These are phyloP conservation scores for Heterotilapia buettikoferi DNA, from an alignment of 2,113 vertebrate species.

Conservation along the genomic window DNA sequence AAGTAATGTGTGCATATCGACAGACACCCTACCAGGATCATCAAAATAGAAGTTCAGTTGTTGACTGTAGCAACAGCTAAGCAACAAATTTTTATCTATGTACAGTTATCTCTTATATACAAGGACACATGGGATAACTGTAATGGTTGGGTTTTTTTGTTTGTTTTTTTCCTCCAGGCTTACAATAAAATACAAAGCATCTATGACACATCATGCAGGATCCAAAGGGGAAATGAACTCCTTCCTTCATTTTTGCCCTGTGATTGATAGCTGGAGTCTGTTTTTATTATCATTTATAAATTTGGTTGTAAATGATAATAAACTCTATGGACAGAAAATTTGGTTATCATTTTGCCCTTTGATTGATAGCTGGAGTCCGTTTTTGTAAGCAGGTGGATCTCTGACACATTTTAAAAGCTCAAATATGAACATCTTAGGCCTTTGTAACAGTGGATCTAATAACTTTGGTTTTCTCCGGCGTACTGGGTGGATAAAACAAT, in stretches of 20 bases:
- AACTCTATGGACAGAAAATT: neutral
- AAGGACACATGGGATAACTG: neutral
- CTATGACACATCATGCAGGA: neutral
- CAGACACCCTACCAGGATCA: neutral
- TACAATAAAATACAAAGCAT: neutral
- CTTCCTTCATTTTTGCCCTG: neutral
- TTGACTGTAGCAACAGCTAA: neutral
- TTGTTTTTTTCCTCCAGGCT: neutral
- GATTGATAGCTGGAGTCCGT: neutral
- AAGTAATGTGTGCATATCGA: neutral
- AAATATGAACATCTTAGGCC: neutral
- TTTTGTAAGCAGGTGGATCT: neutral
- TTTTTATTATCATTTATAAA: neutral
- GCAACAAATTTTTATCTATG: neutral
- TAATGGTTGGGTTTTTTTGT: accelerated
- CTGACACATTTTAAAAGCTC: neutral
- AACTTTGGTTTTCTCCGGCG: neutral
- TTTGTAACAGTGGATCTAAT: neutral
- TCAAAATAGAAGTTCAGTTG: neutral
- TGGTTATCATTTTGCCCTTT: neutral
- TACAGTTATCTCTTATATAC: neutral
- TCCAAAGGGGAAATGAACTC: neutral
- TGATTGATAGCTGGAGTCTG: neutral
- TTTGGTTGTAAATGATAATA: neutral
- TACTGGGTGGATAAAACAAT: neutral